These are phyloP conservation scores for Epizoanthus illoricatus DNA, from an alignment of 92 coral and sea anemone genomes.

Conservation along the genomic window DNA sequence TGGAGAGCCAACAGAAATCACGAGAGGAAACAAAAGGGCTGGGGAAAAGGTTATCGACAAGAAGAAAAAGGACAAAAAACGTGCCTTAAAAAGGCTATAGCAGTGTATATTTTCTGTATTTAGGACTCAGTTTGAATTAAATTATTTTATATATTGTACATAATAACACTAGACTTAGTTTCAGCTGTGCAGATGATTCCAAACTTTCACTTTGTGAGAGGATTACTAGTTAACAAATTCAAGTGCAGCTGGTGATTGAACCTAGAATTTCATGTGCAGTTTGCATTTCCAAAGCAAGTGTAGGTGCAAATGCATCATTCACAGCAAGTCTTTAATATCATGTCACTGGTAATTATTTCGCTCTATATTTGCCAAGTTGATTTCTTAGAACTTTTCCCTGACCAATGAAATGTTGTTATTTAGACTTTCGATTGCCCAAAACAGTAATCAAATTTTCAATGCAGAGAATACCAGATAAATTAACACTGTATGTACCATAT, in stretches of 20 bases:
- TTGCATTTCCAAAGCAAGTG: too few species aligned
- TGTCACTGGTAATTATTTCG: too few species aligned
- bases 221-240: neutral
- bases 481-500: too few species aligned
- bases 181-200: neutral
- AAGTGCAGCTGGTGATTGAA: neutral
- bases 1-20: conserved; percentile 50
- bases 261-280: too few species aligned
- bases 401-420: too few species aligned
- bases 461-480: too few species aligned
- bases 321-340: too few species aligned
- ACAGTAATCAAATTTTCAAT: too few species aligned
- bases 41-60: conserved; percentile 86
- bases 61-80: conserved; percentile 96
- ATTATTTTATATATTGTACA: conserved; percentile 43
- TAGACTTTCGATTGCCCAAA: too few species aligned
- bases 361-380: too few species aligned
- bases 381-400: too few species aligned
- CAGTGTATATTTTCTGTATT: conserved; percentile 23
- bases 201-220: neutral
- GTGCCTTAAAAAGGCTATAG: conserved; percentile 92
- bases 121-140: conserved; percentile 37
- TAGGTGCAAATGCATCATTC: too few species aligned
- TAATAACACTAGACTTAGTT: neutral
- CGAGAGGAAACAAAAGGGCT: conserved; percentile 91